Evolutionary conservation across 2,113 vertebrate species (phyloP), one percentile per base, ranked within the genome.

Genomic region (Grammomys surdaster): DNA sequence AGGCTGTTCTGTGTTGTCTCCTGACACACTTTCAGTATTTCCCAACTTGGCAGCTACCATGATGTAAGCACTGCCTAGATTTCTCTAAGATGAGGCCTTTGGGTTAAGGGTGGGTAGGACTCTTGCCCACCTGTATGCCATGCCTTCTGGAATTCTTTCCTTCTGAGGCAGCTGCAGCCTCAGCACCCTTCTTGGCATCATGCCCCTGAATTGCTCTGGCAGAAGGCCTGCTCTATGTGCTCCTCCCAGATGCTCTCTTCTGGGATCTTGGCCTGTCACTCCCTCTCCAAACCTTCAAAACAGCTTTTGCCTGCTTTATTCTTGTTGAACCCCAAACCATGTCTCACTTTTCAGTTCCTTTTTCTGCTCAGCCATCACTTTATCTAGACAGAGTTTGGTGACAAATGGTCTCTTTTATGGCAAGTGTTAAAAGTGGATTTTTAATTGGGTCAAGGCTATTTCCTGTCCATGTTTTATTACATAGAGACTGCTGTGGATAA

Each of bases 281-380:
- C 36, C 54, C 63, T 43, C 46, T n/a, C 28, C 17, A 65, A 33
- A 16, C 33, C 36, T n/a, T 67, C 63, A 3, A 13, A 70, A 63
- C 16, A 48, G 14, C 46, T 33, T 0, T 3, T 13, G 0, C 6
- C 33, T 20, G 40, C 84, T 88, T 36, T 3, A 5, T 63, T 69
- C 46, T 69, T 31, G 0, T 5, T 28, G 10, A 88, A 13, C 24
- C n/a, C 31, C 5, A 0, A 1, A 3, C 5, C 3, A 0, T 10
- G 31, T 14, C 3, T 20, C 10, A 40, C 56, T 28, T 43, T 84
- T 28, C 40, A 0, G 0, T 24, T 10, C 40, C 20, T 0, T 51
- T 56, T 65, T 10, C 46, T 20, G 0, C 33, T 11, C 48, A 31
- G 16, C 46, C 14, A 24, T 46, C 69, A 36, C n/a, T 36, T 24